Base-by-base conservation (phyloP, 1,140 invertebrate species). In the Caligus rogercresseyi region DNA sequence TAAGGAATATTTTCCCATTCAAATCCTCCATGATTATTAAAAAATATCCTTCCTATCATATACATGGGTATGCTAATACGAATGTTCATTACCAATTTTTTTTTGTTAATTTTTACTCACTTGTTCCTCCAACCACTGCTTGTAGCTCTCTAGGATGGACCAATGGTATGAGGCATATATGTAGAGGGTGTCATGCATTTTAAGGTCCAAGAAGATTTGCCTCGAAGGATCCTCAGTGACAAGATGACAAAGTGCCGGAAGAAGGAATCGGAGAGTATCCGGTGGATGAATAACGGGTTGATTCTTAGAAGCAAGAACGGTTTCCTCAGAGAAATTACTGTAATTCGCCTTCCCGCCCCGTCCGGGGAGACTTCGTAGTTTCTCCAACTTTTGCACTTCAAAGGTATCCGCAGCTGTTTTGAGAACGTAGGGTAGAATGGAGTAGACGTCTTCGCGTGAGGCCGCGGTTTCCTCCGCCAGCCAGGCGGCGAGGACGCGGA, bases 391-490 rank as follows among this genome's bases (percentile, higher is more conserved):
- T 21, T 69, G 67, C 15, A 53, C 54, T 14, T 66, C 65, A 67
- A 67, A 69, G 54, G 67, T 68, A 56, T 67, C 58, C 21, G 56
- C 64, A 15, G 55, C 64, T 14, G 68, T 65, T 58, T 71, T 67
- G n/a, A 74, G 58, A 24, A 75, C 62, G 66, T 72, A 73, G 13
- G 74, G 74, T 24, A 75, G 52, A 11, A 74, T 67, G 54, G 81
- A 78, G 69, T 86, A 86, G 25, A 92, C 79, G 71, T 88, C 85
- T 31, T 83, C 78, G 43, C 86, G 80, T 79, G 90, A 84, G 7
- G 88, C 85, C n/a, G 83, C 82, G 0, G 88, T 89, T 75, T 94
- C 90, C 75, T 91, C 87, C 1, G 87, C 85, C 66, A 94, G 72
- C 89, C 89, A 93, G 20, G 86, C 83, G 26, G 85, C 82, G 25